Percentiles rank a stretch among this genome's conserved stretches.
Conservation (phyloP, 1,140 invertebrate genomes). For the Ylistrum balloti region DNA sequence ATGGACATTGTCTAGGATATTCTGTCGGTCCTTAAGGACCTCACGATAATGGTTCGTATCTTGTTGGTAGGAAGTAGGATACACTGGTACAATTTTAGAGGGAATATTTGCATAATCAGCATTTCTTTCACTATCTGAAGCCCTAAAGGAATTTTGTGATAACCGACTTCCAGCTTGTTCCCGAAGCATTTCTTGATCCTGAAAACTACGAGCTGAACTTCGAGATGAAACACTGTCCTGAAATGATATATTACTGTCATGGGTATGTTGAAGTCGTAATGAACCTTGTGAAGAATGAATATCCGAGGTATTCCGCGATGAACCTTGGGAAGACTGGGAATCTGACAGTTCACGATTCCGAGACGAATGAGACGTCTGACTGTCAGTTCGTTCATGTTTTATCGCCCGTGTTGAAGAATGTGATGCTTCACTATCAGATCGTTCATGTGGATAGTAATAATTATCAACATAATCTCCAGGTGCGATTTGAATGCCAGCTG, state of each 20-base stretch:
- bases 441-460: conserved; percentile 74
- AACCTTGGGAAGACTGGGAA: conserved; percentile 82
- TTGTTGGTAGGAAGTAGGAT: conserved; percentile 45
- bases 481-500: conserved; percentile 57
- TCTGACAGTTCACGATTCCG: conserved; percentile 83
- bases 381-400: conserved; percentile 70
- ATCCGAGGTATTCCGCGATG: conserved; percentile 80
- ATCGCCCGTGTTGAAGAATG: conserved; percentile 75
- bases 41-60: conserved; percentile 55
- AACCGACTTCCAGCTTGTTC: conserved; percentile 69
- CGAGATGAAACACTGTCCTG: conserved; percentile 74
- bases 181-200: conserved; percentile 59
- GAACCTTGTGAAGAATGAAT: conserved; percentile 79
- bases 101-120: conserved; percentile 81
- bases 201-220: conserved; percentile 71
- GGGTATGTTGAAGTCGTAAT: conserved; percentile 72
- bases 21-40: conserved; percentile 59
- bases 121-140: conserved; percentile 70
- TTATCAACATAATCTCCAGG: conserved; percentile 60
- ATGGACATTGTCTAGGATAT: conserved; percentile 54
- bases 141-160: conserved; percentile 61
- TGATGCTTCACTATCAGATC: conserved; percentile 81
- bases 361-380: conserved; percentile 72
- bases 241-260: conserved; percentile 74
- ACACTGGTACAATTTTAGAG: conserved; percentile 46